Evolutionary conservation across 2,888 invertebrate genomes (phyloP).

Genomic region (Melanostoma scalare): DNA sequence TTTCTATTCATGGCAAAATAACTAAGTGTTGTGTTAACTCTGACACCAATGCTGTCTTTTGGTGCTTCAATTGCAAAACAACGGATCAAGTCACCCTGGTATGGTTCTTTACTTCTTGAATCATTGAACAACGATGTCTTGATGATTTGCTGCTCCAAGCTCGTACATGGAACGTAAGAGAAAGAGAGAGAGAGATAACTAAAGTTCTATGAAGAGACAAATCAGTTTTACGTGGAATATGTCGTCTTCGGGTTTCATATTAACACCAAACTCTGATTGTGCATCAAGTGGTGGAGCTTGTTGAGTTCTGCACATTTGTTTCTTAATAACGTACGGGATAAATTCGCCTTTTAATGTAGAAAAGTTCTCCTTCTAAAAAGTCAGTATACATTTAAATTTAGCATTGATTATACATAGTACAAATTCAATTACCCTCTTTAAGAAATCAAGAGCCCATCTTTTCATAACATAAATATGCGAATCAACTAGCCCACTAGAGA

Average conservation of each 20-base stretch:
- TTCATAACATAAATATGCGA: conserved; percentile 95
- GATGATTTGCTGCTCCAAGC: conserved; percentile 86
- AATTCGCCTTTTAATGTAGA: conserved; percentile 90
- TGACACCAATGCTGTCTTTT: conserved; percentile 87
- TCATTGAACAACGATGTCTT: conserved; percentile 90
- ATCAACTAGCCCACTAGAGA: conserved; percentile 91
- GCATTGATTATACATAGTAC: conserved; percentile 32
- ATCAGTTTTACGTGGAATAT: conserved; percentile 78
- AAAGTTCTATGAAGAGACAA: background rate
- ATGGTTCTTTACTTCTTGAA: conserved; percentile 82
- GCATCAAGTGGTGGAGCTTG: conserved; percentile 82
- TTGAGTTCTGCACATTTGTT: conserved; percentile 87
- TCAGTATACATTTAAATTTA: background rate
- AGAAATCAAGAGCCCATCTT: conserved; percentile 91
- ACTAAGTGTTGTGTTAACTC: conserved; percentile 92
- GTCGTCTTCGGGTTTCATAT: conserved; percentile 78
- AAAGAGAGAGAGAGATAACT: conserved; percentile 8
- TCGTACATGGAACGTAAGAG: conserved; percentile 86
- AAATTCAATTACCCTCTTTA: conserved; percentile 84
- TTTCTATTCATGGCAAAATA: conserved; percentile 92
- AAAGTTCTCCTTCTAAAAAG: conserved; percentile 81
- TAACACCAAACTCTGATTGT: conserved; percentile 81
- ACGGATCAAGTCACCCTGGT: conserved; percentile 89
- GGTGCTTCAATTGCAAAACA: conserved; percentile 91
- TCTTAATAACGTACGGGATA: conserved; percentile 92